phyloP scores from a whole-genome alignment of 2,888 invertebrate genomes.

The Meliscaeva auricollis region DNA sequence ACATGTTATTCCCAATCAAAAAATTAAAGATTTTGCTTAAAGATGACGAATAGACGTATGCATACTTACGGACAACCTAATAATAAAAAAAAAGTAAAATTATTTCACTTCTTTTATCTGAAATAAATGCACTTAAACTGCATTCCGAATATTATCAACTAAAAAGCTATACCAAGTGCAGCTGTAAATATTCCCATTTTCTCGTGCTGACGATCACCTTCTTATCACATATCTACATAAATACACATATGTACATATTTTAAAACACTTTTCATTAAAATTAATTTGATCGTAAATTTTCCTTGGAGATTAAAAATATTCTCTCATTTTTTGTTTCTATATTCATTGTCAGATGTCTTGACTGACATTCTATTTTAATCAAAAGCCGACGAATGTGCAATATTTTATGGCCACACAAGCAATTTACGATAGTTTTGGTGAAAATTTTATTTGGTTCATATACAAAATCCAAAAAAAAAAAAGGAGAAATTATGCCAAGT shows the following conservation, averaged over 20 bases:
- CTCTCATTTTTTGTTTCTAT: conserved; percentile 4
- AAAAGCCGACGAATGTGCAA: conserved; percentile 48
- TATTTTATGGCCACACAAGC: conserved; percentile 20
- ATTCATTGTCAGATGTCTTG: conserved; percentile 24
- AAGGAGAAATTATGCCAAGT: not conserved
- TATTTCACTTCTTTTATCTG: not conserved
- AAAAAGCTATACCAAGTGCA: not conserved
- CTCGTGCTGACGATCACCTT: conserved; percentile 21
- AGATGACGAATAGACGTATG: no score
- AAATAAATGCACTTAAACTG: not conserved
- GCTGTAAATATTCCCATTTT: conserved; percentile 2
- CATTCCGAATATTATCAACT: not conserved
- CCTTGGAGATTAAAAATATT: conserved; percentile 21
- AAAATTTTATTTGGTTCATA: conserved; percentile 36
- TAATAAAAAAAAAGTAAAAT: no score
- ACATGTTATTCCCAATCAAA: no score
- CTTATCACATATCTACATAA: not conserved
- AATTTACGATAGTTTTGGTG: conserved; percentile 47
- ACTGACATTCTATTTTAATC: conserved; percentile 61
- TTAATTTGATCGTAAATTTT: conserved; percentile 62
- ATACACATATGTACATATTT: no score
- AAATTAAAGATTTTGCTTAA: no score
- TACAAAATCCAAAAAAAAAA: not conserved
- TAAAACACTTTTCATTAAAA: conserved; percentile 43
- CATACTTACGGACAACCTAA: no score